phyloP scores from a whole-genome alignment of 2,113 vertebrate genomes.

The Vombatus ursinus region DNA sequence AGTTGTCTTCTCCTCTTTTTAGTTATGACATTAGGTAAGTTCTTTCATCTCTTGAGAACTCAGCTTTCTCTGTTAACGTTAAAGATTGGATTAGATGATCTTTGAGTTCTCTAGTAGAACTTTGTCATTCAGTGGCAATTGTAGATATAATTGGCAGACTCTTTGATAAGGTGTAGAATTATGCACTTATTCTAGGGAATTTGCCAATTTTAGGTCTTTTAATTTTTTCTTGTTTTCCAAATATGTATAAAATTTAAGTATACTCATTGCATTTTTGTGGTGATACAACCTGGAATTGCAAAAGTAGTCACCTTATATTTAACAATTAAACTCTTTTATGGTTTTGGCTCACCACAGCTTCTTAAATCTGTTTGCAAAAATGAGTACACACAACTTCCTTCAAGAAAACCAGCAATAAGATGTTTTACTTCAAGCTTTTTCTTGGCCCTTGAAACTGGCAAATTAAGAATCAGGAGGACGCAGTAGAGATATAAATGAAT shows the following conservation, averaged over 20 bases:
- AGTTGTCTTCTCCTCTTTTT: slow-evolving; percentile 1
- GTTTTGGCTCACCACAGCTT: slow-evolving; percentile 19
- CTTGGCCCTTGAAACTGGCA: neutral
- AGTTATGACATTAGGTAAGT: neutral
- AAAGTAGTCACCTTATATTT: neutral
- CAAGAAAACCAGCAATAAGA: neutral
- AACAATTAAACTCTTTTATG: slow-evolving; percentile 13
- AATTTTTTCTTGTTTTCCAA: slow-evolving; percentile 17
- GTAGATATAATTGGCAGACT: slow-evolving; percentile 34
- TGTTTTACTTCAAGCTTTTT: slow-evolving; percentile 37
- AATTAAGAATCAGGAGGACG: neutral
- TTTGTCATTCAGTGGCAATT: neutral
- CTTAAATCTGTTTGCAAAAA: slow-evolving; percentile 46
- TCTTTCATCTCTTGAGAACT: neutral
- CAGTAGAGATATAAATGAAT: neutral
- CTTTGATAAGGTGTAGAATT: slow-evolving; percentile 26
- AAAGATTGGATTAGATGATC: neutral
- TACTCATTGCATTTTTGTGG: neutral
- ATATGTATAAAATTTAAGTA: slow-evolving; percentile 33
- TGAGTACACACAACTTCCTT: slow-evolving; percentile 31
- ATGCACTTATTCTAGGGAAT: neutral
- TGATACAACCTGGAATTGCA: neutral
- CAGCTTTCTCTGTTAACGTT: neutral
- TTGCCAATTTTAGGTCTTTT: slow-evolving; percentile 2
- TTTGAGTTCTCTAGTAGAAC: neutral